Conservation (phyloP, 2,888 invertebrate species). For the Limnephilus lunatus region DNA sequence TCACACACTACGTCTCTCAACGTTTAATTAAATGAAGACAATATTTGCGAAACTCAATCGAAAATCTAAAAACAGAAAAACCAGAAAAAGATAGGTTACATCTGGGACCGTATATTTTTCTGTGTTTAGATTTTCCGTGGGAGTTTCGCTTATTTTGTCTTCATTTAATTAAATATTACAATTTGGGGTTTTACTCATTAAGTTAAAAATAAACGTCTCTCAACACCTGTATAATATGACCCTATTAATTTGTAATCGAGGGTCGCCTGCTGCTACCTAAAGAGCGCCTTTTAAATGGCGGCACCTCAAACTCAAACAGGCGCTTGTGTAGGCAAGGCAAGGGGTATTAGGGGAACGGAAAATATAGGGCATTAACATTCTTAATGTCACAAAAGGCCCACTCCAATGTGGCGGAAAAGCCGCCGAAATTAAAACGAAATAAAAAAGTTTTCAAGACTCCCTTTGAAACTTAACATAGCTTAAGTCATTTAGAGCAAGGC, state of each 20-base stretch:
- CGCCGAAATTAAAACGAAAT: too few species aligned
- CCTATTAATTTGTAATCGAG: not conserved
- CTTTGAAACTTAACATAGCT: not conserved
- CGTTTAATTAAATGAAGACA: too few species aligned
- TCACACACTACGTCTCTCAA: too few species aligned
- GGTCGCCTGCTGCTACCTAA: not conserved
- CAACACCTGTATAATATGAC: not conserved
- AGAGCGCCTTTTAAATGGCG: not conserved
- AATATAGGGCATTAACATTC: not conserved
- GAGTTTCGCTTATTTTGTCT: too few species aligned
- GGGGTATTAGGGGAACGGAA: not conserved
- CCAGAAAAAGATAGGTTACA: too few species aligned
- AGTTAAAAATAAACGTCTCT: too few species aligned
- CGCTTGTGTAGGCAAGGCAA: not conserved
- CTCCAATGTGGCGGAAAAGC: not conserved
- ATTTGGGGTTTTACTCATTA: too few species aligned
- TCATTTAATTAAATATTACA: too few species aligned
- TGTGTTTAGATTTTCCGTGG: too few species aligned
- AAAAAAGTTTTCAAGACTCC: not conserved
- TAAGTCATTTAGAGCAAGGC: not conserved
- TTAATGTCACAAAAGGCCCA: not conserved
- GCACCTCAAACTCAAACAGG: not conserved
- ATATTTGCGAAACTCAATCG: too few species aligned
- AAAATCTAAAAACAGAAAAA: too few species aligned
- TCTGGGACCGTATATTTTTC: too few species aligned